Evolutionary conservation across 2,888 invertebrate species (phyloP).

Genomic region (Pterostichus niger): DNA sequence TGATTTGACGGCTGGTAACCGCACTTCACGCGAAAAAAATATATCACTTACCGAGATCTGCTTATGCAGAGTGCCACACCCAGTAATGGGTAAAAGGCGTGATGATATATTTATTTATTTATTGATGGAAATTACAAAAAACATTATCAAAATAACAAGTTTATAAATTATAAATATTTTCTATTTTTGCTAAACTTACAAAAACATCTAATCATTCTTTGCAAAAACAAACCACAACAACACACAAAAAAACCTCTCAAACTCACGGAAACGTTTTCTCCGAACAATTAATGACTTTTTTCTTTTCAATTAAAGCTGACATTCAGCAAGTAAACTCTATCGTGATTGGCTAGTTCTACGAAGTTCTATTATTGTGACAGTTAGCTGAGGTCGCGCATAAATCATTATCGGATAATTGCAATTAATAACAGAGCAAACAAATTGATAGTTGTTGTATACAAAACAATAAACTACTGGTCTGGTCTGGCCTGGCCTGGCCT

Average conservation of each 20-base stretch:
- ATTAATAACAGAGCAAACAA: conserved; percentile 48
- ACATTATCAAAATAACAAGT: background rate
- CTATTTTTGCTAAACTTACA: background rate
- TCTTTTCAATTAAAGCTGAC: background rate
- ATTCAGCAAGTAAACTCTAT: background rate
- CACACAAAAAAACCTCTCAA: too few relatives aligned
- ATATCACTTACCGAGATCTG: too few relatives aligned
- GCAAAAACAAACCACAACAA: too few relatives aligned
- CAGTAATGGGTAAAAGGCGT: too few relatives aligned
- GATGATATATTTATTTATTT: too few relatives aligned
- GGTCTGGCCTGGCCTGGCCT: background rate
- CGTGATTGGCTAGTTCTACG: background rate
- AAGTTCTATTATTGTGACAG: conserved; percentile 5
- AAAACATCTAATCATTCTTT: too few relatives aligned
- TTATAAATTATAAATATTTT: background rate
- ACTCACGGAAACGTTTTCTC: too few relatives aligned
- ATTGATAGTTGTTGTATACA: conserved; percentile 58
- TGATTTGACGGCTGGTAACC: too few relatives aligned
- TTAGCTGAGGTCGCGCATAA: conserved; percentile 2
- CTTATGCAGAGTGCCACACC: too few relatives aligned
- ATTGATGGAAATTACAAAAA: too few relatives aligned
- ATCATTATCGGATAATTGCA: conserved; percentile 49
- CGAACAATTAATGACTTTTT: too few relatives aligned
- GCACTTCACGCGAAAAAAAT: too few relatives aligned
- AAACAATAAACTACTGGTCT: conserved; percentile 41